Base-by-base conservation (phyloP, 2,113 vertebrate species). In the Cyanoramphus novaezelandiae region DNA sequence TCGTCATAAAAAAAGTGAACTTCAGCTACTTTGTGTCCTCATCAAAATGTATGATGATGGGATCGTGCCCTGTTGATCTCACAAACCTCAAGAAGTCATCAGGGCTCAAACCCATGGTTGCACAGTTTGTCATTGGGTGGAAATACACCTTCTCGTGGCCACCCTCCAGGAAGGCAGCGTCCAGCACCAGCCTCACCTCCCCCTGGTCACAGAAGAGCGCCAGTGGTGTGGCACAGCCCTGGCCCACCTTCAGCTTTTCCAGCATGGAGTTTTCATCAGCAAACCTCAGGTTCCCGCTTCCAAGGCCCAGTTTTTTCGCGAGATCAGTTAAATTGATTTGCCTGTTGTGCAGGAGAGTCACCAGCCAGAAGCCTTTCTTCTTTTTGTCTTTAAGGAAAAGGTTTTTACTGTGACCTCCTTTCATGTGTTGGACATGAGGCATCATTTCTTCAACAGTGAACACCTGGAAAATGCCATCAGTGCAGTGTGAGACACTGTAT, bases 381-480 rank as follows among this genome's bases (percentile, higher is more conserved):
- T 99, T 99, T 95, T 99, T 99, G 97, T 99, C 99, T 82, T 99
- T 99, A 52, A 99, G 97, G 93, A 99, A 99, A 28, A 99, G 98
- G 93, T 99, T 99, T 96, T 99, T 99, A 23, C 98, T 98, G 83
- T 99, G 98, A 13, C 95, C 98, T 29, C 99, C 99, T 63, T 96
- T 98, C 82, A 99, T 74, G 18, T 98, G 98, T 76, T 99, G 98
- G 28, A 99, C 97, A 6, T 99, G 98, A 27, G 98, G 98, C 99
- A 99, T 99, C 99, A 99, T 99, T 96, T 99, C 99, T 97, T 99
- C 99, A 86, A 99, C 98, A 4, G 99, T 99, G 95, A 99, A 99
- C 65, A 99, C 99, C 99, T 99, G 84, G 47, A 97, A 98, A 96
- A 96, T 23, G 95, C 1, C 64, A 82, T 11, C 18, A 11, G 27